Conservation (phyloP, 2,888 invertebrate species). For the Apoderus coryli region DNA sequence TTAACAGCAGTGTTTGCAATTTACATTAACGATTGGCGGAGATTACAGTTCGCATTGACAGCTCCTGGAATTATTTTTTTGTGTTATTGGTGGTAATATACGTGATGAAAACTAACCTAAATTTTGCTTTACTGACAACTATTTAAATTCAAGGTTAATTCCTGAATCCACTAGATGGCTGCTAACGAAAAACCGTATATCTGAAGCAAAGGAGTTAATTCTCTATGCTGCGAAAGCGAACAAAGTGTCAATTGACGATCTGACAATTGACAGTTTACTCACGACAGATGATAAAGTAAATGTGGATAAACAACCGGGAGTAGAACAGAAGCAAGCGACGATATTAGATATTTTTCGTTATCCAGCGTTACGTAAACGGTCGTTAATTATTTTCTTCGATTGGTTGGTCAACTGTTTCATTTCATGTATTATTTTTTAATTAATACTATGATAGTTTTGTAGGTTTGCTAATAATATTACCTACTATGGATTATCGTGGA, state of each 20-base stretch:
- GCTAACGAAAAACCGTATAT: conserved; percentile 44
- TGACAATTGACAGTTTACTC: conserved; percentile 39
- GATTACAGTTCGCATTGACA: conserved; percentile 53
- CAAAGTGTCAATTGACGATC: conserved; percentile 40
- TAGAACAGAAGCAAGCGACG: conserved; percentile 33
- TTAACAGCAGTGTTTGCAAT: conserved; percentile 52
- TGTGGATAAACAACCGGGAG: conserved; percentile 24
- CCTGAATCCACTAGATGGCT: conserved; percentile 65
- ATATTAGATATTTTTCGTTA: conserved; percentile 35
- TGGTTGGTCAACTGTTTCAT: conserved; percentile 37
- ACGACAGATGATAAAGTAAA: too few relatives aligned
- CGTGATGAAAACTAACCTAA: conserved; percentile 1
- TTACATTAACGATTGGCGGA: conserved; percentile 51
- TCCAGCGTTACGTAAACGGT: conserved; percentile 48
- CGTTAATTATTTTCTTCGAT: conserved; percentile 53
- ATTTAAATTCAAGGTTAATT: conserved; percentile 36
- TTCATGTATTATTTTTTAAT: conserved; percentile 1
- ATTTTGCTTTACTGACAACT: conserved; percentile 2
- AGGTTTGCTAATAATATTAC: conserved; percentile 67
- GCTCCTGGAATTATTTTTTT: conserved; percentile 52
- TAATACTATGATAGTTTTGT: too few relatives aligned
- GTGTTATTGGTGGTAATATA: conserved; percentile 47
- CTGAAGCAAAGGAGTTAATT: conserved; percentile 46
- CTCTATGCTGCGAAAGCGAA: conserved; percentile 51
- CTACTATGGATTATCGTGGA: conserved; percentile 68